A percentile compares a stretch with the other conserved stretches of the same genome.
These are phyloP conservation scores for Erythrocercus mccallii DNA, from an alignment of 2,113 vertebrate species.

Conservation along the genomic window DNA sequence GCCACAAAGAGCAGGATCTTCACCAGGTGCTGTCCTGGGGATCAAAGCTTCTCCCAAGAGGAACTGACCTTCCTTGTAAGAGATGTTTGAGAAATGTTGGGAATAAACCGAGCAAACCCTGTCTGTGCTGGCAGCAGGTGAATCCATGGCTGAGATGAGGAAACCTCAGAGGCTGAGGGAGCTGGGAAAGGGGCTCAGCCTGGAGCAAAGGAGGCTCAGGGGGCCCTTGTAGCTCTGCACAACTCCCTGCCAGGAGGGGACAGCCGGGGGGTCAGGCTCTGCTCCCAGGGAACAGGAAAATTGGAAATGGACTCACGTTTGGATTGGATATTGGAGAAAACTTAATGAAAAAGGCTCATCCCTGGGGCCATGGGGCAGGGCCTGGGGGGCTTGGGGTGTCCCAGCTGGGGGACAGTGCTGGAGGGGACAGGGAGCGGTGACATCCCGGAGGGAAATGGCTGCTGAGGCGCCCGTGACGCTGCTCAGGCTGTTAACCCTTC, in stretches of 20 bases:
- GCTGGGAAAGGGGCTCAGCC: background rate
- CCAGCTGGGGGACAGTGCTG: background rate
- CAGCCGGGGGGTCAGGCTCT: rapidly evolving
- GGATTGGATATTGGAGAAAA: background rate
- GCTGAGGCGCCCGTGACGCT: background rate
- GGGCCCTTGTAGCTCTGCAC: background rate
- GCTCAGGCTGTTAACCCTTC: background rate
- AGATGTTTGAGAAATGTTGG: background rate
- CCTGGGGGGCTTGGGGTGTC: rapidly evolving
- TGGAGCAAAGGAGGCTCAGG: background rate
- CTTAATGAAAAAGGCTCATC: background rate
- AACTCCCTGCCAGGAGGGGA: background rate
- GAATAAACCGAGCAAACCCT: background rate
- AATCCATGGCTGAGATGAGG: background rate
- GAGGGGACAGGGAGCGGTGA: background rate
- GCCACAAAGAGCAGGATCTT: background rate
- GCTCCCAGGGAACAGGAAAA: background rate
- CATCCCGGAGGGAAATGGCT: background rate
- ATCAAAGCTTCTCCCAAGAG: background rate
- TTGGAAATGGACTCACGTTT: background rate
- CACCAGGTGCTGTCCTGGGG: background rate
- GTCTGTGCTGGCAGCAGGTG: background rate
- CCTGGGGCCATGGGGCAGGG: background rate
- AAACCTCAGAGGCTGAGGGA: background rate
- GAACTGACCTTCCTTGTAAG: background rate